Evolutionary conservation across 2,113 vertebrate species (phyloP).

Genomic region (Sus scrofa): T2T-Sscrofa CM000824.6:78778001-78778500

Average conservation of each 20-base stretch:
- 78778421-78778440: conserved; percentile 52
- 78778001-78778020: neutral
- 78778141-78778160: neutral
- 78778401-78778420: neutral
- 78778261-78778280: too few relatives aligned
- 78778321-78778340: too few relatives aligned
- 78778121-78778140: neutral
- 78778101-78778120: conserved; percentile 26
- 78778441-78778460: neutral
- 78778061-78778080: neutral
- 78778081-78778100: neutral
- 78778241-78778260: too few relatives aligned
- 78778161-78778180: too few relatives aligned
- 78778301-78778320: too few relatives aligned
- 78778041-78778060: conserved; percentile 45
- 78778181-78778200: too few relatives aligned
- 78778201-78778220: too few relatives aligned
- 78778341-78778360: too few relatives aligned
- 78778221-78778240: too few relatives aligned
- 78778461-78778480: conserved; percentile 19
- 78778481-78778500: neutral
- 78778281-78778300: too few relatives aligned
- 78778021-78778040: neutral
- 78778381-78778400: too few relatives aligned
- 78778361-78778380: too few relatives aligned